Evolutionary conservation across 2,113 vertebrate species (phyloP).

Genomic region (Regulus satrapa): DNA sequence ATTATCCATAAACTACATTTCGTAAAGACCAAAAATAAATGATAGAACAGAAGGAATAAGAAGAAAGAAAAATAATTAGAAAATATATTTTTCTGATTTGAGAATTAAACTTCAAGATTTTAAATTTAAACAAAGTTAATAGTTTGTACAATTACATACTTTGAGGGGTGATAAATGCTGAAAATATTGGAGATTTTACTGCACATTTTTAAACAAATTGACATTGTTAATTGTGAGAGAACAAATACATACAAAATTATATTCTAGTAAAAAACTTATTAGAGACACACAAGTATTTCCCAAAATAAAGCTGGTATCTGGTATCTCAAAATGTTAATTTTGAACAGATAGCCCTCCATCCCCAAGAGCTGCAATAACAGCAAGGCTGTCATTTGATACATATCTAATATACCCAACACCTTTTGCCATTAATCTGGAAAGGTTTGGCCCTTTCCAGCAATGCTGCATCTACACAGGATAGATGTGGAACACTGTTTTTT

Average conservation of each 20-base stretch:
- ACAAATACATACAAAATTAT: background rate
- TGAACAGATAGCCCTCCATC: background rate
- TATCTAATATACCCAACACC: background rate
- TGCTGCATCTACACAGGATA: background rate
- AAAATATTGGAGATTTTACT: background rate
- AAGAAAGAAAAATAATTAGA: background rate
- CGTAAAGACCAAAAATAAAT: slow-evolving; percentile 19
- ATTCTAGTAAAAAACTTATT: background rate
- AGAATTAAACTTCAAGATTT: slow-evolving; percentile 17
- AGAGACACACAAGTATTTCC: background rate
- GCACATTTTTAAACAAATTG: background rate
- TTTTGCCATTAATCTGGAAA: background rate
- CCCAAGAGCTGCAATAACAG: background rate
- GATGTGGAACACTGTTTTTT: background rate
- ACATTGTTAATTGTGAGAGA: background rate
- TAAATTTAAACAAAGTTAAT: background rate
- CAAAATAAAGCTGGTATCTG: background rate
- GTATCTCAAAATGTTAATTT: background rate
- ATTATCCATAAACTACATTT: background rate
- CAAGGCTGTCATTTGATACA: background rate
- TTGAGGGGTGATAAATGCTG: background rate
- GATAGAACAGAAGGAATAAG: background rate
- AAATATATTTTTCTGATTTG: background rate
- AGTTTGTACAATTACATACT: background rate
- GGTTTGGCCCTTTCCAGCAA: background rate